A percentile compares a stretch with the other conserved stretches of the same genome.
Evolutionary conservation across 2,113 vertebrate genomes (phyloP).

Genomic region (Gallinago undulata): DNA sequence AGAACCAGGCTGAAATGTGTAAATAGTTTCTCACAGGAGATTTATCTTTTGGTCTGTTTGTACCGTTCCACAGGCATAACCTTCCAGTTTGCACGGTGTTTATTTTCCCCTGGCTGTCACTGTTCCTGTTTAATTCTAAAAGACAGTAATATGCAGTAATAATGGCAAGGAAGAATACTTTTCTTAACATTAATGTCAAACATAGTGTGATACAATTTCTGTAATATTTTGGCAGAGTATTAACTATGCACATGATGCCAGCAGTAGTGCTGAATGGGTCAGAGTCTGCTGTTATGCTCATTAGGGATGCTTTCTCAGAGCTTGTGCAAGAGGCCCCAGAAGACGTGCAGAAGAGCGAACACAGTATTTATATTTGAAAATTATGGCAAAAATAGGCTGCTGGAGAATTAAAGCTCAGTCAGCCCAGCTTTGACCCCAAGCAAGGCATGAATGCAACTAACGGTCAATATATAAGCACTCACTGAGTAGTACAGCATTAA

Average conservation of each 20-base stretch:
- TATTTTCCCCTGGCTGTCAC: slow-evolving; percentile 2
- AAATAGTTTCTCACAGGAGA: background rate
- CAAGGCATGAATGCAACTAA: background rate
- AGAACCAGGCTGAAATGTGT: background rate
- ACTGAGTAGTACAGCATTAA: background rate
- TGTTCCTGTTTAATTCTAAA: background rate
- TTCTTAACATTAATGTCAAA: background rate
- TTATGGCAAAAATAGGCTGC: background rate
- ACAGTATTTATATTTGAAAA: background rate
- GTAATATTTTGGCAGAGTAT: background rate
- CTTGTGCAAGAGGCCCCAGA: background rate
- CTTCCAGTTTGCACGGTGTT: background rate
- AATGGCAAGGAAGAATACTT: background rate
- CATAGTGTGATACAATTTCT: background rate
- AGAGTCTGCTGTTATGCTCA: background rate
- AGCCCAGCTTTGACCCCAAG: background rate
- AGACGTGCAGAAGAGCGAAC: background rate
- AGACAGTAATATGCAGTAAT: background rate
- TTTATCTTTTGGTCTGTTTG: background rate
- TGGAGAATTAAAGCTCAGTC: background rate
- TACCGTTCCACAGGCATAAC: background rate
- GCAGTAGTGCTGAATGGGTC: background rate
- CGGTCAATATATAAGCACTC: background rate
- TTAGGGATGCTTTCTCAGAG: background rate
- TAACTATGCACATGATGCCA: background rate